A percentile compares a stretch with the other conserved stretches of the same genome.
Conservation (phyloP, 1,140 invertebrate species). For the Drosophila ohnishii region DNA sequence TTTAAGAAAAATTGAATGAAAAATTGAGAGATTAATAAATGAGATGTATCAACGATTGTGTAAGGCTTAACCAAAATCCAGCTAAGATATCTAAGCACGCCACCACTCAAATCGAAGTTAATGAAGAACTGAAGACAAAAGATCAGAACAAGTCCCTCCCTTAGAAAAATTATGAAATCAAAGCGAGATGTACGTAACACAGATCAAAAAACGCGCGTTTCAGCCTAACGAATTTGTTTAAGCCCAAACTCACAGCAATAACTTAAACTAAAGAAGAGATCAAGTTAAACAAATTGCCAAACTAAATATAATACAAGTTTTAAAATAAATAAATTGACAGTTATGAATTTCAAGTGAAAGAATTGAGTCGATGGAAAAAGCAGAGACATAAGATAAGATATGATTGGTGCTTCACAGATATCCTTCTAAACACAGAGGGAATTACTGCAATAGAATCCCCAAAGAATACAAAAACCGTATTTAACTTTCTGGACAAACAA, state of each 20-base stretch:
- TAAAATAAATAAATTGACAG: slow-evolving; percentile 27
- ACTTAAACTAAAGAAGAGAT: slow-evolving; percentile 27
- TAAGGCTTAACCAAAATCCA: slow-evolving; percentile 45
- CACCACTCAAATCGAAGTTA: slow-evolving; percentile 52
- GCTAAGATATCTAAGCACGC: slow-evolving; percentile 46
- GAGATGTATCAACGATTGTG: slow-evolving; percentile 28
- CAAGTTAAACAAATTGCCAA: slow-evolving; percentile 64
- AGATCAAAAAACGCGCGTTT: slow-evolving; percentile 70
- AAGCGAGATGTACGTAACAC: slow-evolving; percentile 42
- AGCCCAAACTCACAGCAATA: slow-evolving; percentile 58
- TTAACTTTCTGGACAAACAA: neutral
- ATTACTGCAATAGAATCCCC: slow-evolving; percentile 19
- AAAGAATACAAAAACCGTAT: slow-evolving; percentile 5
- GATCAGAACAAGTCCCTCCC: slow-evolving; percentile 67
- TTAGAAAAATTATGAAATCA: slow-evolving; percentile 37
- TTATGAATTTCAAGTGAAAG: slow-evolving; percentile 12
- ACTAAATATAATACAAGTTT: slow-evolving; percentile 53
- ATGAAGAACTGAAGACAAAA: slow-evolving; percentile 40
- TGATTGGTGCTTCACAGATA: slow-evolving; percentile 66
- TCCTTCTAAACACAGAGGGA: slow-evolving; percentile 33
- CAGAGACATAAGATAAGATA: slow-evolving; percentile 39
- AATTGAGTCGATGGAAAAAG: slow-evolving; percentile 6
- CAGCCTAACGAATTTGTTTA: slow-evolving; percentile 76
- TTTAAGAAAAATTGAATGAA: slow-evolving; percentile 71
- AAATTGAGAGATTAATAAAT: slow-evolving; percentile 17